Base-by-base conservation (phyloP, 2,888 invertebrate species). In the Tetanocera ferruginea region DNA sequence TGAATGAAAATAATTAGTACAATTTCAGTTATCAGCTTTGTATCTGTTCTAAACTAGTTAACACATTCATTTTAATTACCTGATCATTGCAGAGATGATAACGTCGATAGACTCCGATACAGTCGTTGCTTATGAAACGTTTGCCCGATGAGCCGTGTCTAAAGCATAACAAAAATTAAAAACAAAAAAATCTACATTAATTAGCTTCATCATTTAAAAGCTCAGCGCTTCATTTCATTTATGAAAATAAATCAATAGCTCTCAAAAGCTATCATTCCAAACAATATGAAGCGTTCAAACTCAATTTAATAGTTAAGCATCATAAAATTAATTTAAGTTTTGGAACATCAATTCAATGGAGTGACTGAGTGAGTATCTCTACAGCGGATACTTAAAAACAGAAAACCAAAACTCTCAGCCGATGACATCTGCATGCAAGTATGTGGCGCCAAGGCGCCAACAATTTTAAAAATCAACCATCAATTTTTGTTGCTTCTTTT, bases 11-110 rank as follows among this genome's bases (percentile, higher is more conserved):
- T 28, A n/a, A 43, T 43, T 43, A 43, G 43, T 11, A 43, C 43
- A 14, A 43, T 43, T 43, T 43, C 43, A 43, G 14, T 43, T 43
- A 43, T 43, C 43, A 43, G 43, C 43, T 43, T 55, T 55, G 6
- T 55, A 55, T 49, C 6, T 49, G 6, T 49, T 14, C 6, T 9
- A 49, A 49, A 49, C 14, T 9, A 49, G 14, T 4, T 64, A 14
- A 8, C 49, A n/a, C 43, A 66, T 17, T 31, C 14, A 23, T 17
- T 55, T 66, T 55, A 75, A 75, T 91, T 90, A 95, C 95, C 91
- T 94, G 92, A 82, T 93, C 94, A 89, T 95, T 96, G 90, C 96
- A 96, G 86, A 96, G 92, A 89, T 95, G 95, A 90, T 95, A 95
- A 81, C 96, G 91, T 85, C 94, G 93, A 84, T 93, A 94, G 62